Base-by-base conservation (phyloP, 2,797 vertebrate genomes). In the Pangasius mekongensis region DNA sequence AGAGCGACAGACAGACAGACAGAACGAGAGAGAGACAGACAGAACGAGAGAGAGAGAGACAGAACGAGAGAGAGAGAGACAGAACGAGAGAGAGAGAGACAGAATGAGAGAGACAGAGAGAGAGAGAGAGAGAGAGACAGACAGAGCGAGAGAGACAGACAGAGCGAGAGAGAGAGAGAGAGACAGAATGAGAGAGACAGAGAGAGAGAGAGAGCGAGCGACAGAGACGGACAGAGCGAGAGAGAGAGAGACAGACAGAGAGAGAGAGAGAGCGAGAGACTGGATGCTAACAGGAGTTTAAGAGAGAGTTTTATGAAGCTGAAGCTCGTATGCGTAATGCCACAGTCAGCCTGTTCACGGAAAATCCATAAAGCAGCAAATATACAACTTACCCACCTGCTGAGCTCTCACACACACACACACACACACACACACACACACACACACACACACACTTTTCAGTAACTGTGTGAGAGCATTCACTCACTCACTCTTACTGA, bases 221-320 rank as follows among this genome's bases (percentile, higher is more conserved):
- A 86, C 67, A 67, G 78, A 66, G 6, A 52, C 30, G n/a, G n/a
- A 3, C 47, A 82, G 49, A 84, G 76, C 58, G 67, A 49, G 10
- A 52, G 30, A 36, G 20, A 1, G 58, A 84, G 49, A 84, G 9
- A 36, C 84, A 90, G 87, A 76, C 64, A 83, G 43, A 43, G 43
- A 43, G 43, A 47, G 49, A 73, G 9, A 39, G 43, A 27, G n/a
- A 1, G 58, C 83, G 52, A 86, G 71, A 66, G 81, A 36, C 2
- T 13, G 56, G 18, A 24, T 67, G 52, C 36, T 60, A 82, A 89
- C 7, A 47, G 58, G 36, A 47, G 81, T 92, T 90, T 87, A 89
- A 86, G 86, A 90, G 86, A 90, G 71, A 83, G 52, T 89, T 91
- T 87, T 80, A 84, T 89, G 87, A 84, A 91, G 90, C 92, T 89